Conservation (phyloP, 2,113 vertebrate species). For the Orcinus orca region DNA sequence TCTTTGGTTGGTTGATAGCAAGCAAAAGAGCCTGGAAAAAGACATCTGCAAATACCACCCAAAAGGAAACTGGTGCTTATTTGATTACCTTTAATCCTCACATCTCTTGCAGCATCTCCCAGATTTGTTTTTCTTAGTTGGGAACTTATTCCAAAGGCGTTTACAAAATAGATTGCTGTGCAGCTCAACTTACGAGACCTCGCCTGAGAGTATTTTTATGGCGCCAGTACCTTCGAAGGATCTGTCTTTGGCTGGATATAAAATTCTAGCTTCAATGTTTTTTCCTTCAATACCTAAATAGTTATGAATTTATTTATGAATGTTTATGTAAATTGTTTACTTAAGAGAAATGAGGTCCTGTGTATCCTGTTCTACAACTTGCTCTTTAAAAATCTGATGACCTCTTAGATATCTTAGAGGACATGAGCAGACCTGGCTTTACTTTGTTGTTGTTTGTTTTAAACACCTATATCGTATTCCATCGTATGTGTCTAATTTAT, state of each 20-base stretch:
- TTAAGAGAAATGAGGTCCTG: not conserved
- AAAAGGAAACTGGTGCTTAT: not conserved
- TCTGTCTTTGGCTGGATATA: not conserved
- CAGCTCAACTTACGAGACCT: not conserved
- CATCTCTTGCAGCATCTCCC: not conserved
- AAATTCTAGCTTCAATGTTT: not conserved
- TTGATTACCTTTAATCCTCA: not conserved
- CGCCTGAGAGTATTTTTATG: not conserved
- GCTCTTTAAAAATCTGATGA: not conserved
- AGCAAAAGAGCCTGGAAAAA: not conserved
- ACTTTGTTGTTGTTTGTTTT: not conserved
- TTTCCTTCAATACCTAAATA: not conserved
- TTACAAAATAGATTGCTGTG: not conserved
- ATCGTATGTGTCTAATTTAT: not conserved
- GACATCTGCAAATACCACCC: not conserved
- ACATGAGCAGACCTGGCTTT: not conserved
- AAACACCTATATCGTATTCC: not conserved
- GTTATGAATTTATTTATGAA: not conserved
- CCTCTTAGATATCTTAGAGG: not conserved
- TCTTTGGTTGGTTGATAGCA: not conserved
- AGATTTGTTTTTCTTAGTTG: not conserved
- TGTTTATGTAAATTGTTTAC: not conserved
- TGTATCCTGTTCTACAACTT: not conserved
- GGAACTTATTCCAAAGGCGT: not conserved
- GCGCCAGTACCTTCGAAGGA: not conserved